Evolutionary conservation across 92 coral and sea anemone genomes (phyloP).

Genomic region (Pocillopora meandrina): DNA sequence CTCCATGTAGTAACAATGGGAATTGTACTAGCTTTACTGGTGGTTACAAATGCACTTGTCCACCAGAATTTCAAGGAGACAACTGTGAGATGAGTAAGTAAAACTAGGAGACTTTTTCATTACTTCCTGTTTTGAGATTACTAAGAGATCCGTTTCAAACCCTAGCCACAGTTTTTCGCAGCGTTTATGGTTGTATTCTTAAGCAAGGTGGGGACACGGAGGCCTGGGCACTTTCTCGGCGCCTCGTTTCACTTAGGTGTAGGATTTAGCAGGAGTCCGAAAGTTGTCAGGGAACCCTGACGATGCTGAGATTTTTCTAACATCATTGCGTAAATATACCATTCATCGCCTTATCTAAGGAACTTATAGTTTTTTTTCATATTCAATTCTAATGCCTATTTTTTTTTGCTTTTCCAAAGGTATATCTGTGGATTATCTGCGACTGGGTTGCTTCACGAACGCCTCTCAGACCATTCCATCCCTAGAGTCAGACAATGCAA

Average conservation of each 20-base stretch:
- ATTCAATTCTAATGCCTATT: background rate
- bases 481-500: conserved; percentile 14
- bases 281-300: too few species aligned
- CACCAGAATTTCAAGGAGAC: conserved; percentile 18
- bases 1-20: conserved; percentile 37
- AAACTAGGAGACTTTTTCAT: background rate
- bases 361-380: background rate
- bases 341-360: too few species aligned
- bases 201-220: too few species aligned
- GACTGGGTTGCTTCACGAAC: conserved; percentile 12
- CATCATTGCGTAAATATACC: too few species aligned
- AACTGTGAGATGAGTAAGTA: conserved; percentile 34
- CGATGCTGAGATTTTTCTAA: too few species aligned
- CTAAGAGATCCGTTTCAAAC: too few species aligned
- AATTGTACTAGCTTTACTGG: conserved; percentile 16
- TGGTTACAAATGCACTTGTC: conserved; percentile 33
- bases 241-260: too few species aligned
- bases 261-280: too few species aligned
- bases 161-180: too few species aligned
- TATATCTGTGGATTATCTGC: background rate
- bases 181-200: too few species aligned
- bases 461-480: conserved; percentile 3
- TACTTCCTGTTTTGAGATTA: background rate
- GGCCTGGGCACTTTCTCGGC: too few species aligned
- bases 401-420: background rate